phyloP scores from a whole-genome alignment of 2,888 invertebrate genomes.

The Argyresthia goedartella region DNA sequence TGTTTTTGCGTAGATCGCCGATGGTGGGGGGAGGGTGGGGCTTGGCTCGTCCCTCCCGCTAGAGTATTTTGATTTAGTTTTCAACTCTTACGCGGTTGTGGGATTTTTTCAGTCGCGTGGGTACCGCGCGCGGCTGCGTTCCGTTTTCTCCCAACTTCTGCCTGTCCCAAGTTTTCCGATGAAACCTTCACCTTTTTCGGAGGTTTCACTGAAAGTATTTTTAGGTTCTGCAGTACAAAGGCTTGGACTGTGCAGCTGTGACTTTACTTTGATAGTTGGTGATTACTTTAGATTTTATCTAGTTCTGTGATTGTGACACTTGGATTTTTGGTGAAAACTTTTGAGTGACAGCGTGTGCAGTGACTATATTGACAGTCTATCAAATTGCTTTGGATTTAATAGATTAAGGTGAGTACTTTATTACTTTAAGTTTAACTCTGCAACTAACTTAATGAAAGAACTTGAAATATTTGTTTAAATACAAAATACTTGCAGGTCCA shows the following conservation, averaged over 20 bases:
- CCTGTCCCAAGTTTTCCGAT: conserved; percentile 40
- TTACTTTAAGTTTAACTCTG: no score
- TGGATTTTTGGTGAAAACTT: conserved; percentile 31
- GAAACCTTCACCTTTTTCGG: conserved; percentile 19
- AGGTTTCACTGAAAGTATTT: conserved; percentile 20
- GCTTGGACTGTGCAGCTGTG: conserved; percentile 13
- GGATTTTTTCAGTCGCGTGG: conserved; percentile 69
- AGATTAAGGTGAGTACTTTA: conserved; percentile 46
- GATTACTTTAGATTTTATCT: not conserved
- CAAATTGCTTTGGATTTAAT: conserved; percentile 51
- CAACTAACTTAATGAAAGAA: no score
- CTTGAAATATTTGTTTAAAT: no score
- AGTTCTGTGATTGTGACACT: conserved; percentile 29
- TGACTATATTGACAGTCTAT: conserved; percentile 22
- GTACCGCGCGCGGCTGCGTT: conserved; percentile 52
- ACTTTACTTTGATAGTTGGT: not conserved
- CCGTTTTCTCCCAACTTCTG: conserved; percentile 22
- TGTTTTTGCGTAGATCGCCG: conserved; percentile 56
- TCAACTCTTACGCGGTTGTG: conserved; percentile 67
- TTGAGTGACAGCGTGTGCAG: conserved; percentile 29
- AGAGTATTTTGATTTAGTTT: conserved; percentile 71
- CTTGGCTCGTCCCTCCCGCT: conserved; percentile 62
- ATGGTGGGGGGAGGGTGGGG: conserved; percentile 66
- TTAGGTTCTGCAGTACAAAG: conserved; percentile 28
- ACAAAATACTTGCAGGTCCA: no score